Conservation (phyloP, 2,888 invertebrate genomes). For the Melangyna quadrimaculata region DNA sequence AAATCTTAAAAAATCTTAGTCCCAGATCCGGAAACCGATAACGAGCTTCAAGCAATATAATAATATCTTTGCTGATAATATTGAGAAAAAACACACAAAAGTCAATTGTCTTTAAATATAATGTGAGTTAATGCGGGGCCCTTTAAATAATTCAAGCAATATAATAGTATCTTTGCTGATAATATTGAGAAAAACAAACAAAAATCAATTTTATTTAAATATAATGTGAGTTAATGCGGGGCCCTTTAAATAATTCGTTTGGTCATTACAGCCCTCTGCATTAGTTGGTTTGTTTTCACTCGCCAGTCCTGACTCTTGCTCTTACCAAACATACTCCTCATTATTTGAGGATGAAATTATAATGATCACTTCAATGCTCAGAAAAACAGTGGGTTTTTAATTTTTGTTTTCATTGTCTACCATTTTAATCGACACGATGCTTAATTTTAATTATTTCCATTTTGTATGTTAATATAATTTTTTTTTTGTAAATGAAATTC, state of each 20-base stretch:
- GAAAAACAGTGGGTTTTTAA: slow-evolving; percentile 8
- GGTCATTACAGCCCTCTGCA: not conserved
- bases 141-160: too few species aligned
- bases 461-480: not conserved
- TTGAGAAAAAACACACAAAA: too few species aligned
- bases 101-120: too few species aligned
- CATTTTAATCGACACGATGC: slow-evolving; percentile 32
- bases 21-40: too few species aligned
- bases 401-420: slow-evolving; percentile 17
- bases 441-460: slow-evolving; percentile 52
- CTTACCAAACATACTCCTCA: not conserved
- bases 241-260: not conserved
- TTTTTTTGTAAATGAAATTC: not conserved
- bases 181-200: too few species aligned
- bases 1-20: too few species aligned
- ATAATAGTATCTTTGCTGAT: too few species aligned
- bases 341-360: not conserved
- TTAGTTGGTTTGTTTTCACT: not conserved
- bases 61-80: too few species aligned
- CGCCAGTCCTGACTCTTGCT: not conserved
- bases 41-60: too few species aligned
- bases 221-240: too few species aligned
- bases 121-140: too few species aligned
- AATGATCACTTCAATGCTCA: not conserved
- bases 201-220: too few species aligned